Percentiles rank a stretch among this genome's conserved stretches.
Evolutionary conservation across 2,113 vertebrate genomes (phyloP).

Genomic region (Malurus cyaneus): DNA sequence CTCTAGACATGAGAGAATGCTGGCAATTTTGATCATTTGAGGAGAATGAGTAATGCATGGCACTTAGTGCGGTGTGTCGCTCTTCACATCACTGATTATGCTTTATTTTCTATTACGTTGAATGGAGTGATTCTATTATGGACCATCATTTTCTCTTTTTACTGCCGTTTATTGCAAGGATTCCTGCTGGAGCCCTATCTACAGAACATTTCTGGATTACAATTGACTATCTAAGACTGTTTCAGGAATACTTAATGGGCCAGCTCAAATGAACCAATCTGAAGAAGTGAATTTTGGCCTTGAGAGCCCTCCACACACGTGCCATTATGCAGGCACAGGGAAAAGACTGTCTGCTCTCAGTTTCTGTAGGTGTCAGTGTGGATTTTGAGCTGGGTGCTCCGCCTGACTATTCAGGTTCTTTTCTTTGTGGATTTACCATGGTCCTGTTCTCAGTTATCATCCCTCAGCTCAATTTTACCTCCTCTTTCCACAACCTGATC

Average conservation of each 20-base stretch:
- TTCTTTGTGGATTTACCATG: neutral
- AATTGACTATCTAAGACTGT: slow-evolving; percentile 39
- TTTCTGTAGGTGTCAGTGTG: slow-evolving; percentile 58
- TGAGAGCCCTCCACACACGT: neutral
- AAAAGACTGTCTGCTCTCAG: slow-evolving; percentile 23
- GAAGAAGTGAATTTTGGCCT: slow-evolving; percentile 26
- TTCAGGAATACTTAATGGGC: slow-evolving; percentile 55
- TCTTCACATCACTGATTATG: slow-evolving; percentile 54
- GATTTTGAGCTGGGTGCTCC: slow-evolving; percentile 31
- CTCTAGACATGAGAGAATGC: slow-evolving; percentile 22
- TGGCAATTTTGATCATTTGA: slow-evolving; percentile 41
- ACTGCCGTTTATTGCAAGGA: slow-evolving; percentile 26
- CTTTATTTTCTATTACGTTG: slow-evolving; percentile 67
- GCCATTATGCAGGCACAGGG: neutral
- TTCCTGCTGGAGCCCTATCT: slow-evolving; percentile 50
- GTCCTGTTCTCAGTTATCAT: neutral
- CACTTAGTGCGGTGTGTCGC: slow-evolving; percentile 29
- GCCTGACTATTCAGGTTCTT: neutral
- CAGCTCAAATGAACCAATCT: slow-evolving; percentile 33
- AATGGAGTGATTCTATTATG: slow-evolving; percentile 59
- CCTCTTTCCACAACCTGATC: neutral
- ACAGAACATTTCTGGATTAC: slow-evolving; percentile 34
- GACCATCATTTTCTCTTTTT: slow-evolving; percentile 56
- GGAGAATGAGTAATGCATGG: neutral
- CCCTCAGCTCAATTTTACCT: neutral